Conservation (phyloP, 2,113 vertebrate genomes). For the Ageneiosus marmoratus region DNA sequence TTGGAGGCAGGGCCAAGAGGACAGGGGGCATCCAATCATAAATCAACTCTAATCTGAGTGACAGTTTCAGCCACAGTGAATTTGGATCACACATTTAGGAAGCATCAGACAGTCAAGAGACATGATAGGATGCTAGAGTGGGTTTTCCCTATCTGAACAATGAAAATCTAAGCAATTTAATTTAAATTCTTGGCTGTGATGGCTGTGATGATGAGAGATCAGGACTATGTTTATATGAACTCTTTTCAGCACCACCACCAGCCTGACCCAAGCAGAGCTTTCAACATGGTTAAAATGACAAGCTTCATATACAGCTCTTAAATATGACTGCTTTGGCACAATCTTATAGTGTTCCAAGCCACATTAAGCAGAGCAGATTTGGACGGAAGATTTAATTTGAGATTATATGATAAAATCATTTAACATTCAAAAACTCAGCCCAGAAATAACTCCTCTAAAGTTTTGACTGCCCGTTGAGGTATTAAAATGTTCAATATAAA, state of each 20-base stretch:
- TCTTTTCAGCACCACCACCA: neutral
- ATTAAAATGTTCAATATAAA: neutral
- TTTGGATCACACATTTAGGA: neutral
- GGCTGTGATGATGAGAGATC: neutral
- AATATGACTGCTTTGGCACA: neutral
- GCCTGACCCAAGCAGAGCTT: neutral
- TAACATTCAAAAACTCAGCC: neutral
- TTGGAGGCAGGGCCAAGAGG: neutral
- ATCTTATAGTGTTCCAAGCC: neutral
- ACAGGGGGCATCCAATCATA: slow-evolving; percentile 25
- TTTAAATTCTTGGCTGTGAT: neutral
- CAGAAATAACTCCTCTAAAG: neutral
- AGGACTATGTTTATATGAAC: neutral
- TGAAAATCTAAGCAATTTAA: neutral
- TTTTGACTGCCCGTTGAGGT: neutral
- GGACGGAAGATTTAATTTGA: neutral
- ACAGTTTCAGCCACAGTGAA: slow-evolving; percentile 2
- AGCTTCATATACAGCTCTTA: neutral
- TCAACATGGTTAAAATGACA: neutral
- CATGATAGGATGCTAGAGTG: too few species aligned
- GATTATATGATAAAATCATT: neutral
- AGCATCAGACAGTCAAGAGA: neutral
- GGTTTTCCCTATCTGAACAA: neutral
- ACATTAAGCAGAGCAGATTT: neutral
- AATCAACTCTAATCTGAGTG: slow-evolving; percentile 22